Base-by-base conservation (phyloP, 2,888 invertebrate genomes). In the Bembecia ichneumoniformis region DNA sequence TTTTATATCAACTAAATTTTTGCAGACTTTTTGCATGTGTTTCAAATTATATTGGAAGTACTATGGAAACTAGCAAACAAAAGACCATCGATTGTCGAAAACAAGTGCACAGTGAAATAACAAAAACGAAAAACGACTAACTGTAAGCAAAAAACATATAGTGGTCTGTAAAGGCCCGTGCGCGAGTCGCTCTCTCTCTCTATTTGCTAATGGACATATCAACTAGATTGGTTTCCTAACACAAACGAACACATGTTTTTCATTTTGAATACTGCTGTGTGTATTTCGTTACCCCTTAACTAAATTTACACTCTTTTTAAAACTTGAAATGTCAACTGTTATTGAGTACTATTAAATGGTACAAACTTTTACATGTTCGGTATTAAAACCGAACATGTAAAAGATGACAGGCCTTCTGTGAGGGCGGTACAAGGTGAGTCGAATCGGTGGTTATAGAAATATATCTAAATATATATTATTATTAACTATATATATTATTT, bases 121-220 rank as follows among this genome's bases (percentile, higher is more conserved):
- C 40, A 40, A 40, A 40, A 40, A 40, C 14, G 40, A 40, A 40
- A 40, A 40, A 36, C 13, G 36, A 10, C 36, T 10, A 36, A 40
- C 4, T 13, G 40, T 40, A 40, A 40, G 40, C 40, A 13, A 40
- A 40, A 40, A 40, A 40, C 3, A 28, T 50, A 47, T 47, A 49
- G 44, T 44, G 17, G 44, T 17, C 15, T 46, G 43, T 48, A 51
- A 20, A 40, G 40, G 40, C 58, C 40, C 40, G 14, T 40, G 40
- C 40, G 40, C 40, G 40, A 40, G 40, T 60, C 60, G 61, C 58
- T 70, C 58, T 70, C 58, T 70, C 58, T 70, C 66, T 72, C 72
- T 74, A 76, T 76, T 77, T 74, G 73, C 73, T 77, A 77, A 77
- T 76, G 77, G 77, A 76, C 14, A 40, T 71, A 49, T 73, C 73